Base-by-base conservation (phyloP, 2,113 vertebrate species). In the Orthonyx spaldingii region DNA sequence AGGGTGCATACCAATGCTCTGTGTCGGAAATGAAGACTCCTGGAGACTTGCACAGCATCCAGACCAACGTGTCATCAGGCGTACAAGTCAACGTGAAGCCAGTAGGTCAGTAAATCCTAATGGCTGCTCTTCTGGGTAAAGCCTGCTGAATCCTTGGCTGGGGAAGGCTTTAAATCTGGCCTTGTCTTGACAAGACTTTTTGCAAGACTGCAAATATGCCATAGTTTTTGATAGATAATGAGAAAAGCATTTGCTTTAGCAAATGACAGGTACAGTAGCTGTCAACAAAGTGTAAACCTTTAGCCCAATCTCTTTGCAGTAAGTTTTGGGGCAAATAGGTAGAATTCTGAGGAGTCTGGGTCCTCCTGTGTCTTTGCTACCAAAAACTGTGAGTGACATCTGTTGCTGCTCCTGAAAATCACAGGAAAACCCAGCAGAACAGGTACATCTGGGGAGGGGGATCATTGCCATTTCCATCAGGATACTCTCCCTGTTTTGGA, bases 1-100 rank as follows among this genome's bases (percentile, higher is more conserved):
- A 96, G 4, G 99, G 99, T 1, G 19, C 13, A 0, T 99, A 99
- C 93, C 71, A 52, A 16, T 99, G 99, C 61, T 95, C 87, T 11
- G 98, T 97, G 33, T 98, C 87, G 0, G 98, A 98, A 90, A 70
- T 98, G 94, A 97, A 95, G 85, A 22, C 50, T 69, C 78, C 33
- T 86, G 63, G 5, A 18, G 94, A 94, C 41, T 44, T 84, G 60
- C 90, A 95, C 56, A 47, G 65, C 50, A 70, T 79, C 57, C 87
- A 94, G 14, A 94, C 50, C 42, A 81, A 56, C 15, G 47, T 76
- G 39, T 98, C 97, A 10, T 60, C 85, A 5, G 75, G 53, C 66
- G 74, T 80, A 27, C 55, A n/a, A 7, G 81, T 98, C 17, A 11
- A 46, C 0, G 95, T 97, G 92, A 93, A 91, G 81, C 93, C 72